phyloP scores from a whole-genome alignment of 1,140 invertebrate genomes.

The Parapsyche elsis region DNA sequence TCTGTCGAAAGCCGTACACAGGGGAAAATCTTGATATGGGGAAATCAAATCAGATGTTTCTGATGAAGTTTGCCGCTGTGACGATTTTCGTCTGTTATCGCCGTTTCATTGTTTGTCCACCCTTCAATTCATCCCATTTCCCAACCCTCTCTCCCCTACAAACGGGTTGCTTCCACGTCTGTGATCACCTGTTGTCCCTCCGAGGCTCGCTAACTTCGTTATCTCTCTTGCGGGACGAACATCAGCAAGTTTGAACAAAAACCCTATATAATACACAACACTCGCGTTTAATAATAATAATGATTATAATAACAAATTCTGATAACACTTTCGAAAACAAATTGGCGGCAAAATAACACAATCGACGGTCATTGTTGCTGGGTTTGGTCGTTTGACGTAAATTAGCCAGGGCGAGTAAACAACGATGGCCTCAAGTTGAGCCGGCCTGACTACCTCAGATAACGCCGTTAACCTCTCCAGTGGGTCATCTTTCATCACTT shows the following conservation, averaged over 20 bases:
- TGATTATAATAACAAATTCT: too few relatives aligned
- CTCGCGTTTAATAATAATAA: too few relatives aligned
- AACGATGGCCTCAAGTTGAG: not conserved
- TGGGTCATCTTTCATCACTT: too few relatives aligned
- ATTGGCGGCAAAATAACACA: not conserved
- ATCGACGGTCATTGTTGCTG: not conserved
- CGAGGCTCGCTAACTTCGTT: not conserved
- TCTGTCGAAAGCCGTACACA: not conserved
- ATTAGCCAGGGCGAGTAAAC: not conserved
- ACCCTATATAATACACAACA: not conserved
- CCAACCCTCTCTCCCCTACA: not conserved
- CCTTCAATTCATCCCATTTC: not conserved
- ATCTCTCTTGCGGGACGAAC: not conserved
- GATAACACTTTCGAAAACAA: not conserved
- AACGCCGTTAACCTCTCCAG: not conserved
- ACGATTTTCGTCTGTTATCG: constrained; percentile 19
- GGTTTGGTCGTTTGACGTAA: not conserved
- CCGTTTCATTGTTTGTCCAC: constrained; percentile 16
- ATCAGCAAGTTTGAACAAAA: not conserved
- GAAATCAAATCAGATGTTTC: constrained; percentile 16
- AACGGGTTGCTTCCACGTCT: not conserved
- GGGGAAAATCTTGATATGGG: constrained; percentile 21
- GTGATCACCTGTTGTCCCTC: constrained; percentile 18
- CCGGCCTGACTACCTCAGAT: not conserved
- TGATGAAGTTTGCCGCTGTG: constrained; percentile 17